Evolutionary conservation across 2,797 vertebrate species (phyloP).

Genomic region (Amblyopsis hoosieri): DNA sequence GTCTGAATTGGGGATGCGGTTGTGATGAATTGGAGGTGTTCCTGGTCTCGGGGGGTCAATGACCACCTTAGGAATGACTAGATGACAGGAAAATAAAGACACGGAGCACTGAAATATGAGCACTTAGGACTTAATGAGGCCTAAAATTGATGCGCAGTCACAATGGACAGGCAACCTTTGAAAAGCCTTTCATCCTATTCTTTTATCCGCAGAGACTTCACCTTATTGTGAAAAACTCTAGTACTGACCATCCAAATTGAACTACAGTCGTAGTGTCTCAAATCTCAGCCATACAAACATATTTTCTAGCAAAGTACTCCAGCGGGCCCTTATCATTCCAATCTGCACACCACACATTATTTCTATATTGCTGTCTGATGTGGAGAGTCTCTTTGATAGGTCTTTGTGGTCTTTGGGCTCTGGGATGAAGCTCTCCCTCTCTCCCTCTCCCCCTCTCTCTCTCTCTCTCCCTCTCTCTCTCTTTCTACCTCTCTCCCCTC

Average conservation of each 20-base stretch:
- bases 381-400: slow-evolving; percentile 23
- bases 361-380: slow-evolving; percentile 23
- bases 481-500: slow-evolving; percentile 26
- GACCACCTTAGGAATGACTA: slow-evolving; percentile 83
- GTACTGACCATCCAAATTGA: slow-evolving; percentile 24
- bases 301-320: slow-evolving; percentile 1
- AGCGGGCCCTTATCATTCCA: slow-evolving; percentile 5
- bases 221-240: slow-evolving; percentile 7
- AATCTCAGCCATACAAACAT: slow-evolving; percentile 29
- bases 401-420: slow-evolving; percentile 37
- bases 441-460: slow-evolving; percentile 21
- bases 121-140: slow-evolving; percentile 55
- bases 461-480: slow-evolving; percentile 30
- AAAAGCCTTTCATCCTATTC: slow-evolving; percentile 21
- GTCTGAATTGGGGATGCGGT: slow-evolving; percentile 79
- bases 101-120: slow-evolving; percentile 40
- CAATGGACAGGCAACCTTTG: slow-evolving; percentile 44
- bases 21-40: slow-evolving; percentile 73
- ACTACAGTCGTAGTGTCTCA: slow-evolving; percentile 30
- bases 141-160: slow-evolving; percentile 44
- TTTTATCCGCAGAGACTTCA: slow-evolving; percentile 46
- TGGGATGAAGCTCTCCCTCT: slow-evolving; percentile 29
- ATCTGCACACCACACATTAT: slow-evolving; percentile 4
- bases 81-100: background rate
- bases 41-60: slow-evolving; percentile 82